Evolutionary conservation across 2,888 invertebrate species (phyloP), one percentile per base, ranked within the genome.

Genomic region (Amphipyra tragopoginis): DNA sequence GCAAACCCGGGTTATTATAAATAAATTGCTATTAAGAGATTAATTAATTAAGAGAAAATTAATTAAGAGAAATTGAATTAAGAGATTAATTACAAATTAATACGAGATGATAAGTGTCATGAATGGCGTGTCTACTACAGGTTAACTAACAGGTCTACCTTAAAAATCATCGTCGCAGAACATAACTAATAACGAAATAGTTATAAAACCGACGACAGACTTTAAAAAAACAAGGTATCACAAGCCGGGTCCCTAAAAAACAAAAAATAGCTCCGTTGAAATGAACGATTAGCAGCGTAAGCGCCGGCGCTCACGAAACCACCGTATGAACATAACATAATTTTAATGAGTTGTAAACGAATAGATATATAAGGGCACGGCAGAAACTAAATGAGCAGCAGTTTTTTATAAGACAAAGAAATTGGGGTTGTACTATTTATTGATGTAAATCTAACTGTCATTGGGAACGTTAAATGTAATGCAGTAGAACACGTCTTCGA

Each of bases 321-420:
- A 75, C 67, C 75, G 50, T 81, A 71, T 67, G 68, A 33, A 60
- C 75, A 79, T 80, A 85, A 86, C 84, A 79, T 88, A 83, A 86
- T 85, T 86, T 86, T 90, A 91, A 90, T 88, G 89, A 87, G 77
- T 87, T 87, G 86, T 88, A 86, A 90, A 86, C 80, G 75, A 64
- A 67, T 60, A 52, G 54, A 62, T 45, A 56, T 45, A 56, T 40
- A 57, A 64, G 51, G 57, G 65, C 49, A 65, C 52, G 29, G 34
- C 45, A 21, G 36, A 48, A 69, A 52, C 39, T 34, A 68, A 61
- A 73, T 63, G 70, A 60, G 52, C 47, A 45, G 40, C 38, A 21
- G 49, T 62, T 66, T 68, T 60, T 72, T 54, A 48, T 47, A 55
- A 71, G 49, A 45, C 15, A 52, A 56, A 49, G 8, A 38, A 36